A percentile compares a stretch with the other conserved stretches of the same genome.
These are phyloP conservation scores for Microctonus brassicae DNA, from an alignment of 2,888 invertebrate genomes.

Conservation along the genomic window DNA sequence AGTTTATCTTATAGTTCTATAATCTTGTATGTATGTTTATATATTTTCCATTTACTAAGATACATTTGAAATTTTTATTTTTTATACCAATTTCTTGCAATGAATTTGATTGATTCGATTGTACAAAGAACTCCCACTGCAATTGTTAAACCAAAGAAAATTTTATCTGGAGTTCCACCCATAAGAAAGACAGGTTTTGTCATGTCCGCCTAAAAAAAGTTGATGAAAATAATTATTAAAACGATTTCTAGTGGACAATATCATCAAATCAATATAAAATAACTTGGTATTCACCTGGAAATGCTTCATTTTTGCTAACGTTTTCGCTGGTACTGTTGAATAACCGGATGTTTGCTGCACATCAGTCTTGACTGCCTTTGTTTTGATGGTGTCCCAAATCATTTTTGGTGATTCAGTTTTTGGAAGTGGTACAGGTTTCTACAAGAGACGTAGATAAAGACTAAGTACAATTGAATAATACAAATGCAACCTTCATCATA, in stretches of 20 bases:
- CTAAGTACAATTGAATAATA: background rate
- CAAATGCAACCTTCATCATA: too few species aligned
- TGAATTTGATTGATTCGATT: background rate
- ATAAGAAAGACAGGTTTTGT: slow-evolving; percentile 35
- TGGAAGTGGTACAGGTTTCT: slow-evolving; percentile 51
- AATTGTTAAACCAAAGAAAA: slow-evolving; percentile 33
- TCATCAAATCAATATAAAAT: background rate
- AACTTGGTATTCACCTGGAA: slow-evolving; percentile 37
- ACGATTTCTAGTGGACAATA: background rate
- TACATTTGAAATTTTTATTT: slow-evolving; percentile 14
- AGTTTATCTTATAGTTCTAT: too few species aligned
- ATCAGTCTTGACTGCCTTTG: slow-evolving; percentile 27
- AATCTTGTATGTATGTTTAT: background rate
- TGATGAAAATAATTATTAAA: background rate
- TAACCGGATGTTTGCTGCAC: background rate
- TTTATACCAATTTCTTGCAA: slow-evolving; percentile 1
- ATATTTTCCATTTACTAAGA: background rate
- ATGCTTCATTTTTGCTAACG: slow-evolving; percentile 29
- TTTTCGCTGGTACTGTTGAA: slow-evolving; percentile 30
- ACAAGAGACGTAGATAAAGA: slow-evolving; percentile 7
- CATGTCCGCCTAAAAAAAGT: background rate
- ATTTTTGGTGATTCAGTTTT: slow-evolving; percentile 48
- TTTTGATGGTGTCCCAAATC: slow-evolving; percentile 50
- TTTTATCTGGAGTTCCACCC: slow-evolving; percentile 41
- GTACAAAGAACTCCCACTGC: background rate